These are phyloP conservation scores for Meriones psammophilus DNA, from an alignment of 2,797 vertebrate genomes.

Conservation along the genomic window DNA sequence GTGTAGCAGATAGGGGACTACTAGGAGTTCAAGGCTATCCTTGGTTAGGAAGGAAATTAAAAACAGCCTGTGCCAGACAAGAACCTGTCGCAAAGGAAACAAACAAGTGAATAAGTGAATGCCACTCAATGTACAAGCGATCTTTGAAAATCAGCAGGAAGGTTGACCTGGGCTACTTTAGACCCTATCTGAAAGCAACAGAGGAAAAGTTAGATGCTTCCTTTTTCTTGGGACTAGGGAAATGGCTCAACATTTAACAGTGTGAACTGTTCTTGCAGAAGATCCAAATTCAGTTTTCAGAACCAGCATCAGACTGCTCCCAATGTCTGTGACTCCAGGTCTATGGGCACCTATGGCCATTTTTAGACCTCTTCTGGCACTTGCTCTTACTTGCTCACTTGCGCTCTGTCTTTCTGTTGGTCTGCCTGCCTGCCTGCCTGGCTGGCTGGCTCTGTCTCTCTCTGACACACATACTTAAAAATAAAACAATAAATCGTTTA, in stretches of 20 bases:
- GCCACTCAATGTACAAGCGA: constrained; percentile 30
- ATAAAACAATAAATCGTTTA: not conserved
- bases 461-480: not conserved
- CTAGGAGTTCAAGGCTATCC: not conserved
- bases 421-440: too few relatives aligned
- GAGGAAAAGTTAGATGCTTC: not conserved
- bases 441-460: not conserved
- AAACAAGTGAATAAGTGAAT: not conserved
- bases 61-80: not conserved
- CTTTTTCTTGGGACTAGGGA: not conserved
- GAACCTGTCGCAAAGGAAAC: not conserved
- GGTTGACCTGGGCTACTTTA: not conserved
- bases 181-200: too few relatives aligned
- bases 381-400: not conserved
- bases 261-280: not conserved
- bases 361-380: not conserved
- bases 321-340: not conserved
- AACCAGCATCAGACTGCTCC: not conserved
- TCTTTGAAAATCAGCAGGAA: not conserved
- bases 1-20: too few relatives aligned
- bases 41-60: not conserved
- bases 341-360: not conserved
- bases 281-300: not conserved
- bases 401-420: not conserved
- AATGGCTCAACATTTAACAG: not conserved